Evolutionary conservation across 2,888 invertebrate species (phyloP).

Genomic region (Argyresthia goedartella): DNA sequence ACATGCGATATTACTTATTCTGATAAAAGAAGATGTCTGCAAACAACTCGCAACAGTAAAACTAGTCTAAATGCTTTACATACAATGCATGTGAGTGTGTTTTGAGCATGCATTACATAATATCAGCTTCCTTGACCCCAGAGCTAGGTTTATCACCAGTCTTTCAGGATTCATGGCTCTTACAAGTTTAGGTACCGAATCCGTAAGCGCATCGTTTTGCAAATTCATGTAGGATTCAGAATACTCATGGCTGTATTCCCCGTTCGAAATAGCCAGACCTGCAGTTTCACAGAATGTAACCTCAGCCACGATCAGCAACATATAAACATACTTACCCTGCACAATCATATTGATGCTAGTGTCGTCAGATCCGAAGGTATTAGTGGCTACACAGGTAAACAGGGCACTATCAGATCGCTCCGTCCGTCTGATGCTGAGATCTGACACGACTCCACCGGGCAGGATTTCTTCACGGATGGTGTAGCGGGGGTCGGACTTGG

Average conservation of each 20-base stretch:
- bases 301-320: no score
- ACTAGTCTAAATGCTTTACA: conserved; percentile 9
- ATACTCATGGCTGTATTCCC: neutral
- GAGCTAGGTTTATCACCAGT: no score
- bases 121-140: no score
- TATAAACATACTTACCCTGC: conserved; percentile 71
- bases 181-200: no score
- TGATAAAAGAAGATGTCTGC: no score
- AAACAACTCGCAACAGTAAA: no score
- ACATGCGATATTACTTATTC: neutral
- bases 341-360: conserved; percentile 96
- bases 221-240: neutral
- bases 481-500: conserved; percentile 88
- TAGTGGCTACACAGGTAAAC: conserved; percentile 93
- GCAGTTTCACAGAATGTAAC: neutral
- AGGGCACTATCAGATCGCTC: conserved; percentile 91
- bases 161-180: no score
- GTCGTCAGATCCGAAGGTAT: conserved; percentile 94
- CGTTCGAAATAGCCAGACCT: neutral
- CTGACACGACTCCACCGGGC: conserved; percentile 88
- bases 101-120: no score
- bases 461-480: conserved; percentile 90
- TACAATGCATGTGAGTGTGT: neutral
- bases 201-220: no score
- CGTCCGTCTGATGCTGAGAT: conserved; percentile 89